Percentiles rank a stretch among this genome's conserved stretches.
These are phyloP conservation scores for Euwallacea similis DNA, from an alignment of 1,140 invertebrate genomes.

Conservation along the genomic window DNA sequence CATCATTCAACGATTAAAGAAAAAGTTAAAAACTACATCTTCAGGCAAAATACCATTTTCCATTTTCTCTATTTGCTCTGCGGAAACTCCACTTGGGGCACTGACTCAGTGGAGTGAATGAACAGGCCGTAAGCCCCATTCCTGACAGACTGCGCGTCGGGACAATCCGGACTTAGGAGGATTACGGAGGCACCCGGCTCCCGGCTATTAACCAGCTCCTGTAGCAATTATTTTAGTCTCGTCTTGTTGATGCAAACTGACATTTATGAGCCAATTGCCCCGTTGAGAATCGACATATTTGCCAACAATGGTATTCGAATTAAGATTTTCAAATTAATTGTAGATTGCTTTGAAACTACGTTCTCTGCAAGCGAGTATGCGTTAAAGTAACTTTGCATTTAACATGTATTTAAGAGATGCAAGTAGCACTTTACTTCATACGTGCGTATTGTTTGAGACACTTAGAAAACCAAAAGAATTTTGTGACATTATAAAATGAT, in stretches of 20 bases:
- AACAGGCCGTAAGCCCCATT: slow-evolving; percentile 27
- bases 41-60: not conserved
- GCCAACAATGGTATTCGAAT: too few species aligned
- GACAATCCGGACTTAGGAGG: slow-evolving; percentile 36
- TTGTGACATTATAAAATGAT: too few species aligned
- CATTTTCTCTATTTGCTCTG: not conserved
- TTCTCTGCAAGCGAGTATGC: too few species aligned
- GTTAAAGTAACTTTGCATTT: too few species aligned
- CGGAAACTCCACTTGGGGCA: slow-evolving; percentile 12
- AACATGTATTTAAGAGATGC: too few species aligned
- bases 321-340: too few species aligned
- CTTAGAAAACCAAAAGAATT: too few species aligned
- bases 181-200: slow-evolving; percentile 31
- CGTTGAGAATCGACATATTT: not conserved
- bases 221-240: slow-evolving; percentile 32
- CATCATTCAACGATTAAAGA: not conserved
- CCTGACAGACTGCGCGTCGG: slow-evolving; percentile 22
- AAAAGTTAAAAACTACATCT: not conserved
- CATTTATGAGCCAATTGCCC: slow-evolving; percentile 33
- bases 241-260: slow-evolving; percentile 25
- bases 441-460: too few species aligned
- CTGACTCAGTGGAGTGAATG: slow-evolving; percentile 24
- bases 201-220: slow-evolving; percentile 34
- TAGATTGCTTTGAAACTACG: too few species aligned
- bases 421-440: too few species aligned